A percentile compares a stretch with the other conserved stretches of the same genome.
Evolutionary conservation across 2,797 vertebrate genomes (phyloP).

Genomic region (Sphenopsis melanotis): DNA sequence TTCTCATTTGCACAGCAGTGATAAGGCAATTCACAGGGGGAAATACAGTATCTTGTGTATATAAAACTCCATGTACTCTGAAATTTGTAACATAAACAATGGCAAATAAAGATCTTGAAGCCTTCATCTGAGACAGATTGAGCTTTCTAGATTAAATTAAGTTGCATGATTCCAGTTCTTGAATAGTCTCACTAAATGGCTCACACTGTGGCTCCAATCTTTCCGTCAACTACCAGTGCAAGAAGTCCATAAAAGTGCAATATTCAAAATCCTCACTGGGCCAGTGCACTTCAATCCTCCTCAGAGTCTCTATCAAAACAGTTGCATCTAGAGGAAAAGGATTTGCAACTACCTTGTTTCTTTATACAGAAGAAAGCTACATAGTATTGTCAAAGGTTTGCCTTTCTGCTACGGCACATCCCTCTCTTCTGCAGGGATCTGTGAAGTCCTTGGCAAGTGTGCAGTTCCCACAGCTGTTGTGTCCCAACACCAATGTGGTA

Average conservation of each 20-base stretch:
- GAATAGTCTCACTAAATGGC: background rate
- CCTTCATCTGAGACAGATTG: background rate
- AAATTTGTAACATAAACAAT: background rate
- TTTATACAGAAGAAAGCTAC: background rate
- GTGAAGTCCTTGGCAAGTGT: background rate
- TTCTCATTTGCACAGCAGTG: background rate
- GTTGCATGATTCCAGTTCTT: background rate
- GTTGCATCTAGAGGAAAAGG: background rate
- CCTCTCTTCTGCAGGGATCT: background rate
- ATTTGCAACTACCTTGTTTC: background rate
- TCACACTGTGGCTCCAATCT: background rate
- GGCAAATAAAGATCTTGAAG: background rate
- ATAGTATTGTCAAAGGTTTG: fast-evolving
- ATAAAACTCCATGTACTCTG: background rate
- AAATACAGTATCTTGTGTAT: background rate
- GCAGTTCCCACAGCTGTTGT: background rate
- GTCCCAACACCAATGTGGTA: background rate
- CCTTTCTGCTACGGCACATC: background rate
- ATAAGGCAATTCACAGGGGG: background rate
- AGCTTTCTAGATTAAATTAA: background rate
- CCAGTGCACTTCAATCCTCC: background rate
- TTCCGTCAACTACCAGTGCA: background rate
- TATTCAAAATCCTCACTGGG: background rate
- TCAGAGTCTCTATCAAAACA: background rate
- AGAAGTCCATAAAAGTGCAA: background rate